Evolutionary conservation across 2,888 invertebrate genomes (phyloP).

Genomic region (Drosophila infuscata): DNA sequence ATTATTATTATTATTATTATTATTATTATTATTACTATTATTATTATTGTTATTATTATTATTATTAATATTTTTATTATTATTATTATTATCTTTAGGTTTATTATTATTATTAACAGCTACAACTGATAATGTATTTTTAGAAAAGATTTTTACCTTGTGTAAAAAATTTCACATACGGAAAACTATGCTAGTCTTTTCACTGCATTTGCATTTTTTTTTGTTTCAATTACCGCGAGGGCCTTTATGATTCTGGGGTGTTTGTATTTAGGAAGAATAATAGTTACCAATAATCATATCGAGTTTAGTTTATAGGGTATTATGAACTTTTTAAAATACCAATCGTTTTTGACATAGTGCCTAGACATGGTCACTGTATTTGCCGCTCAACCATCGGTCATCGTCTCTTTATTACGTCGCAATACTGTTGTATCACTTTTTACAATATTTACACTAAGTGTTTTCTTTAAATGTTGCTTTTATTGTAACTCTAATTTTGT

Average conservation of each 20-base stretch:
- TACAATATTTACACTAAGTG: constrained; percentile 82
- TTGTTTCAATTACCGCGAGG: constrained; percentile 25
- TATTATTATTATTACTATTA: too few relatives aligned
- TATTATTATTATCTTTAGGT: background rate
- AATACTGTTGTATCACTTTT: constrained; percentile 71
- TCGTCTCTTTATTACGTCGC: constrained; percentile 46
- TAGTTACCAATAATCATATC: constrained; percentile 49
- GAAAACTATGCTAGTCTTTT: constrained; percentile 1
- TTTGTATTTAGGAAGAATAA: constrained; percentile 32
- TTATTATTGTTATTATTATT: background rate
- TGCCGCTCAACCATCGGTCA: constrained; percentile 15
- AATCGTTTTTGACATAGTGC: constrained; percentile 41
- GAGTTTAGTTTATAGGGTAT: constrained; percentile 45
- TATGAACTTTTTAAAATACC: constrained; percentile 71
- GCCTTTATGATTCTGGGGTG: background rate
- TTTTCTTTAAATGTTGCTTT: constrained; percentile 58
- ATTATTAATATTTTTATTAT: too few relatives aligned
- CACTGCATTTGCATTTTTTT: background rate
- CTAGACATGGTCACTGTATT: constrained; percentile 34
- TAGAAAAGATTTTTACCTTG: constrained; percentile 35
- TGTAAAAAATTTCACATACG: constrained; percentile 3
- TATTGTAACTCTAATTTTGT: constrained; percentile 52
- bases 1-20: too few relatives aligned
- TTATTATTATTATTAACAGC: constrained; percentile 14
- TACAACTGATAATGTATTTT: constrained; percentile 23